phyloP scores from a whole-genome alignment of 2,888 invertebrate genomes.

The Agrotis ipsilon region DNA sequence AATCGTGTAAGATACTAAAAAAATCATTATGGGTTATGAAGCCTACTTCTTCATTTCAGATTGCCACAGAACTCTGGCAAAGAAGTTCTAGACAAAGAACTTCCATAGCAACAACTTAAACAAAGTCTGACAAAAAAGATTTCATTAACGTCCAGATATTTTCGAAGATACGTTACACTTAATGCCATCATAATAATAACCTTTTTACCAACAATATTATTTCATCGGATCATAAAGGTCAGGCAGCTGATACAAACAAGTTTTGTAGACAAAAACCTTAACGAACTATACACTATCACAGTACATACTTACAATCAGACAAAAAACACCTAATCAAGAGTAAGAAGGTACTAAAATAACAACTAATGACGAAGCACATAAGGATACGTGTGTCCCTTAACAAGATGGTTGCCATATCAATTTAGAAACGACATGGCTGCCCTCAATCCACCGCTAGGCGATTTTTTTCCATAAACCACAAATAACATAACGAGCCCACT shows the following conservation, averaged over 20 bases:
- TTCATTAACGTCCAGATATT: neutral
- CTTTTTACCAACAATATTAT: conserved; percentile 25
- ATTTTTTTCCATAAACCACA: conserved; percentile 56
- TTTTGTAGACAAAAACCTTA: conserved; percentile 51
- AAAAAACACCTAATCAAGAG: conserved; percentile 42
- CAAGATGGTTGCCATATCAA: conserved; percentile 46
- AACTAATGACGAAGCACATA: conserved; percentile 35
- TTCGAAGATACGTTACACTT: conserved; percentile 16
- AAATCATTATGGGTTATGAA: neutral
- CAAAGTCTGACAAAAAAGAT: neutral
- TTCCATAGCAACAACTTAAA: conserved; percentile 4
- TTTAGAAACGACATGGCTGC: conserved; percentile 36
- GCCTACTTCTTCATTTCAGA: neutral
- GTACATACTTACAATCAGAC: conserved; percentile 15
- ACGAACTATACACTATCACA: conserved; percentile 25
- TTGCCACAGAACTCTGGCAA: neutral
- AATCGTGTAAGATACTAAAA: neutral
- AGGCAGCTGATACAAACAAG: conserved; percentile 37
- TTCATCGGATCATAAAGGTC: conserved; percentile 47
- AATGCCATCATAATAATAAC: conserved; percentile 25
- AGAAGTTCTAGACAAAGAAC: neutral
- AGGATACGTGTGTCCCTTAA: conserved; percentile 39
- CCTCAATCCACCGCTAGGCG: conserved; percentile 42
- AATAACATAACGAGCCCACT: conserved; percentile 62
- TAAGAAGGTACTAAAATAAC: conserved; percentile 24